Conservation (phyloP, 2,888 invertebrate genomes). For the Diplolepis rosae region DNA sequence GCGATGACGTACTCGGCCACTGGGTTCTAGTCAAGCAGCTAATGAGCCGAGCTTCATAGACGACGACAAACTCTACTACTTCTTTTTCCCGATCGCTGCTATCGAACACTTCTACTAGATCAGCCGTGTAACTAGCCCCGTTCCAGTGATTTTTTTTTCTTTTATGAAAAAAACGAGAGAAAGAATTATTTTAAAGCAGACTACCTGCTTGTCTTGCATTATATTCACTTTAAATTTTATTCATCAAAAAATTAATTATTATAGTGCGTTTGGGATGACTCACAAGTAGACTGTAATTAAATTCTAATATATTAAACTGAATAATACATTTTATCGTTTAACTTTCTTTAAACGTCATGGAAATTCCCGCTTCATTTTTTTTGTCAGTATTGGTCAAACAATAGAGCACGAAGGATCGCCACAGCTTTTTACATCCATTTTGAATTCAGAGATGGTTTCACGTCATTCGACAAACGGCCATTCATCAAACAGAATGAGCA, state of each 20-base stretch:
- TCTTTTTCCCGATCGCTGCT: constrained; percentile 42
- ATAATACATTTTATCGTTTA: background rate
- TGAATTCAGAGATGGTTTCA: background rate
- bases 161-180: background rate
- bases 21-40: constrained; percentile 38
- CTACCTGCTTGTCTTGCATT: background rate
- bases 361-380: too few relatives aligned
- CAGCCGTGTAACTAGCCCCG: constrained; percentile 55
- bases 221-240: too few relatives aligned
- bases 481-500: constrained; percentile 13
- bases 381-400: background rate
- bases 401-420: background rate
- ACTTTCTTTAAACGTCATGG: background rate
- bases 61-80: constrained; percentile 50
- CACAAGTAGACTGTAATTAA: too few relatives aligned
- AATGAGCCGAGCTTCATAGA: constrained; percentile 51
- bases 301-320: too few relatives aligned
- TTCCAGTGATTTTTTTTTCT: constrained; percentile 39
- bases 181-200: background rate
- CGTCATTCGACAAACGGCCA: constrained; percentile 13
- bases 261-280: too few relatives aligned
- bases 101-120: constrained; percentile 56
- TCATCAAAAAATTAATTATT: too few relatives aligned
- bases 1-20: constrained; percentile 39
- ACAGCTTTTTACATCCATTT: background rate